phyloP scores from a whole-genome alignment of 2,113 vertebrate species.

The Corythaeola cristata region DNA sequence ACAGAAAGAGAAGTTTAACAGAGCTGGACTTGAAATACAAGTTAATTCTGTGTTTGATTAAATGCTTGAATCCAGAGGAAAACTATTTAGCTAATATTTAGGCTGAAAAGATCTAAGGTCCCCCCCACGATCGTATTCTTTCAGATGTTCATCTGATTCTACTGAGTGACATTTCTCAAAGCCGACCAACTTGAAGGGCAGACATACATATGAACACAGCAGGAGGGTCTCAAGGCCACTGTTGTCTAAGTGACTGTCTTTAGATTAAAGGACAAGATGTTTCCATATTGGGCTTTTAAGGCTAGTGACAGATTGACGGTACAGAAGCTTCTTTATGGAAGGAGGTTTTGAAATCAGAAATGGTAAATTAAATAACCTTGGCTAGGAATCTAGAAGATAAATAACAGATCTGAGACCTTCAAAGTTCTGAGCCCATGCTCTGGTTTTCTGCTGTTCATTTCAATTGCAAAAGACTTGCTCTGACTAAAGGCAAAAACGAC shows the following conservation, averaged over 20 bases:
- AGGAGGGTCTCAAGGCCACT: not conserved
- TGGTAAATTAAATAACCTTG: not conserved
- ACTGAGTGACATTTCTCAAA: not conserved
- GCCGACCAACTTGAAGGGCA: not conserved
- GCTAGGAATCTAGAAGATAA: not conserved
- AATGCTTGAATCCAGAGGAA: not conserved
- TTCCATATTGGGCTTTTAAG: not conserved
- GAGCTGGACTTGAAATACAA: not conserved
- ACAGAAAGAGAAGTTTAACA: not conserved
- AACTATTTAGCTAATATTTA: not conserved
- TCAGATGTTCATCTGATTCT: not conserved
- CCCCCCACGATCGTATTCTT: fast-evolving
- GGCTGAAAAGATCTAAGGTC: not conserved
- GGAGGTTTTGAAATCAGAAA: not conserved
- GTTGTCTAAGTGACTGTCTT: not conserved
- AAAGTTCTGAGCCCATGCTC: not conserved
- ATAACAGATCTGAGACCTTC: not conserved
- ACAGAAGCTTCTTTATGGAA: not conserved
- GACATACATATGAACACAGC: not conserved
- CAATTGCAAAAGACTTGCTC: not conserved
- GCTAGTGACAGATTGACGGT: not conserved
- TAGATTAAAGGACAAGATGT: not conserved
- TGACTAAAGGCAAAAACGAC: not conserved
- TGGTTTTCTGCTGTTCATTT: not conserved
- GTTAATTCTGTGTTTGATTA: not conserved